Evolutionary conservation across 2,888 invertebrate genomes (phyloP).

Genomic region (Phalangium opilio): DNA sequence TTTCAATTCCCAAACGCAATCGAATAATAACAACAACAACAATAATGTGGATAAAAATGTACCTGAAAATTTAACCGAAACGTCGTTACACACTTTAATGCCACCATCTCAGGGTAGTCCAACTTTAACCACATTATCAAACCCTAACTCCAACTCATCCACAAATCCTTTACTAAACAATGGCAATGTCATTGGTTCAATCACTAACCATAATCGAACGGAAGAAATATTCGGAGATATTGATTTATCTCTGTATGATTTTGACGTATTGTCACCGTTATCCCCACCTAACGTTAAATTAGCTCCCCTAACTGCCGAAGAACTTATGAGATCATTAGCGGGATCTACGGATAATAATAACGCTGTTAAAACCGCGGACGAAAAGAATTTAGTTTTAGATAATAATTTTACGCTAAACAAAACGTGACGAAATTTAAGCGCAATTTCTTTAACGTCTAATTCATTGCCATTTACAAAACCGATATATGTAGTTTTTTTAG

Average conservation of each 20-base stretch:
- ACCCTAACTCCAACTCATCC: slow-evolving; percentile 8
- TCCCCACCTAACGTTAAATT: slow-evolving; percentile 28
- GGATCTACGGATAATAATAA: neutral
- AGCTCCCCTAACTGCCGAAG: slow-evolving; percentile 32
- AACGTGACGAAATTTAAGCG: no score
- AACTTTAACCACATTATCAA: slow-evolving; percentile 5
- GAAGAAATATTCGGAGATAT: slow-evolving; percentile 32
- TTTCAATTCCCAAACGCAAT: slow-evolving; percentile 45
- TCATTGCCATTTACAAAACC: no score
- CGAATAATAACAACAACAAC: slow-evolving; percentile 1
- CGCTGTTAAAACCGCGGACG: no score
- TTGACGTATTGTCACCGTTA: slow-evolving; percentile 34
- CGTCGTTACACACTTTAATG: slow-evolving; percentile 16
- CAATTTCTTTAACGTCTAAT: no score
- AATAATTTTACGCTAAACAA: no score
- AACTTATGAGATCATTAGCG: slow-evolving; percentile 24
- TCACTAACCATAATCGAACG: slow-evolving; percentile 13
- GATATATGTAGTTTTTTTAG: no score
- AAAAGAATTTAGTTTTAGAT: no score
- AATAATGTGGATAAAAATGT: slow-evolving; percentile 6
- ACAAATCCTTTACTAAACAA: slow-evolving; percentile 5
- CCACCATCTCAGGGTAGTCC: slow-evolving; percentile 10
- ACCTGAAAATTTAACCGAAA: slow-evolving; percentile 3
- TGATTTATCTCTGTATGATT: slow-evolving; percentile 42
- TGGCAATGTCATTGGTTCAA: slow-evolving; percentile 6